Percentiles rank a stretch among this genome's conserved stretches.
Evolutionary conservation across 1,140 invertebrate species (phyloP).

Genomic region (Linepithema humile): DNA sequence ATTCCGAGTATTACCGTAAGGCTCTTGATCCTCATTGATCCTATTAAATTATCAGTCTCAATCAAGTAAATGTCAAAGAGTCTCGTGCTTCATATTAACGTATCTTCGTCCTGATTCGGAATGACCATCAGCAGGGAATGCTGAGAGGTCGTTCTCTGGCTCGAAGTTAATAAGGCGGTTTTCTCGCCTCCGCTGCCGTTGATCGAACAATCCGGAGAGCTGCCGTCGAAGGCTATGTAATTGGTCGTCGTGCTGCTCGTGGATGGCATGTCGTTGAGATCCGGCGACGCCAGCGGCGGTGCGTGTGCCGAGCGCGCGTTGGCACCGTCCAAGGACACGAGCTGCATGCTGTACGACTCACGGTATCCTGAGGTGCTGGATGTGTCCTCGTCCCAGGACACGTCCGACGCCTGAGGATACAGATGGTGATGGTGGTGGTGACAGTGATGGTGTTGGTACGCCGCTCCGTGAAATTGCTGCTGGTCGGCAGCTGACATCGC

Average conservation of each 20-base stretch:
- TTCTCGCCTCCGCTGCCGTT: constrained; percentile 87
- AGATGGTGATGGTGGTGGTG: constrained; percentile 73
- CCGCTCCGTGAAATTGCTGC: constrained; percentile 57
- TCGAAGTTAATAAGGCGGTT: constrained; percentile 84
- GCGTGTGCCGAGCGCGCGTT: constrained; percentile 82
- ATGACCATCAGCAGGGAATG: constrained; percentile 89
- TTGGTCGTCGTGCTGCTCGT: constrained; percentile 87
- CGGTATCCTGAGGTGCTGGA: constrained; percentile 93
- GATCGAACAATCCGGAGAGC: constrained; percentile 87
- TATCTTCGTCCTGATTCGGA: constrained; percentile 90
- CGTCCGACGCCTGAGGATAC: constrained; percentile 75
- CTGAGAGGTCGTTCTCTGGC: constrained; percentile 85
- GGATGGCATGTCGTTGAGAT: constrained; percentile 86
- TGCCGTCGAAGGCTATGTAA: constrained; percentile 86
- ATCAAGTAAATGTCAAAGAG: not conserved
- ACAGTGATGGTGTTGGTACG: constrained; percentile 63
- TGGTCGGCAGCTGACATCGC: constrained; percentile 59
- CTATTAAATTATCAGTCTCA: constrained; percentile 43
- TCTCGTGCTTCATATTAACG: constrained; percentile 86
- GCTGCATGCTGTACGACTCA: constrained; percentile 86
- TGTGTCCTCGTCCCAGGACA: constrained; percentile 92
- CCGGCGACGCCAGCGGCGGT: constrained; percentile 87
- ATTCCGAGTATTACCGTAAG: not conserved
- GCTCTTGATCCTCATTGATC: not conserved
- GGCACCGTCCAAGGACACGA: constrained; percentile 82